These are phyloP conservation scores for Dipodomys spectabilis DNA, from an alignment of 2,113 vertebrate species.

Conservation along the genomic window DNA sequence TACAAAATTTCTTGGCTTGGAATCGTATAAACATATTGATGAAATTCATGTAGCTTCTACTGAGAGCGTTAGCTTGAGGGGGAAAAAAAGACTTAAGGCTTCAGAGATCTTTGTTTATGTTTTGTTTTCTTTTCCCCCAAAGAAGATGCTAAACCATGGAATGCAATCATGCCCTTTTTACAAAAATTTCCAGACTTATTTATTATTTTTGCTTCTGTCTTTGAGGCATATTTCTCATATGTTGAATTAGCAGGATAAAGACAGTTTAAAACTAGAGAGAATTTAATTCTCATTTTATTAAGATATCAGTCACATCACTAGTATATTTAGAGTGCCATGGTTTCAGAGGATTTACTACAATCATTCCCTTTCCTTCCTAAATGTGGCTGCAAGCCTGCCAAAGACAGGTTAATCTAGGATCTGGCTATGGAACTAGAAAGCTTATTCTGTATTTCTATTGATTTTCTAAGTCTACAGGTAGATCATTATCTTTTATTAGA, in stretches of 20 bases:
- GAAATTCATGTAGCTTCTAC: conserved; percentile 61
- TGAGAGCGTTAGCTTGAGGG: conserved; percentile 44
- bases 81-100: not conserved
- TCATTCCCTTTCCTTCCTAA: not conserved
- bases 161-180: conserved; percentile 13
- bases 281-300: conserved; percentile 27
- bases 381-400: not conserved
- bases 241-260: conserved; percentile 27
- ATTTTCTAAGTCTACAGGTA: not conserved
- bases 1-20: conserved; percentile 73
- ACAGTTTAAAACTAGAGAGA: conserved; percentile 20
- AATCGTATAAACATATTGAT: conserved; percentile 74
- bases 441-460: not conserved
- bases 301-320: not conserved
- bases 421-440: not conserved
- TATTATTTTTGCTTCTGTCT: conserved; percentile 7
- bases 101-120: not conserved
- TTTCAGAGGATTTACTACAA: not conserved
- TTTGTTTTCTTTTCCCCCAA: not conserved
- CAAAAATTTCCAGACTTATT: not conserved
- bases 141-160: not conserved
- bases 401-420: not conserved
- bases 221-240: not conserved
- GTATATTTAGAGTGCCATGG: not conserved
- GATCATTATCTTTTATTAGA: not conserved